phyloP scores from a whole-genome alignment of 2,113 vertebrate genomes.

The Motacilla tschutschensis region DNA sequence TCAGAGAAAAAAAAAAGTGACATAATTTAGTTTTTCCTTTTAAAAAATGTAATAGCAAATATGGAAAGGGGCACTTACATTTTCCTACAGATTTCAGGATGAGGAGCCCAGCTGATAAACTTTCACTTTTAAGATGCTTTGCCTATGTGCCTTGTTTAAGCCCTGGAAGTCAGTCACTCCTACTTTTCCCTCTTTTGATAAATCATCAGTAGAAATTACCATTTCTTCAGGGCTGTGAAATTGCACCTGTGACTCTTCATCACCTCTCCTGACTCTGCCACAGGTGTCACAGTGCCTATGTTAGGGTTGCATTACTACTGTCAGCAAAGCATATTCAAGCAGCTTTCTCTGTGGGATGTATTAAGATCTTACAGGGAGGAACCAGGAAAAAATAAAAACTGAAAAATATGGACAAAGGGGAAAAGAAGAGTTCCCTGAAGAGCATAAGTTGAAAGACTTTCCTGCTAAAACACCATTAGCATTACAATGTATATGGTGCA shows the following conservation, averaged over 20 bases:
- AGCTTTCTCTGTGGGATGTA: not conserved
- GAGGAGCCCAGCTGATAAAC: not conserved
- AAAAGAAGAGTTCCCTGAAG: not conserved
- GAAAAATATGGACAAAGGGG: not conserved
- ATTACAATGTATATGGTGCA: not conserved
- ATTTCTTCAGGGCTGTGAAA: not conserved
- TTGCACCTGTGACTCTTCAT: not conserved
- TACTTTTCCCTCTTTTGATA: not conserved
- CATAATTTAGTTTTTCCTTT: not conserved
- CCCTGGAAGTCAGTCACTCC: not conserved
- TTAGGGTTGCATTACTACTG: not conserved
- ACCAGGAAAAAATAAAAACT: not conserved
- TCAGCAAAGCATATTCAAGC: not conserved
- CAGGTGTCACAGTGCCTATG: not conserved
- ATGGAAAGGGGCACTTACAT: rapidly evolving
- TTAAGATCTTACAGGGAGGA: not conserved
- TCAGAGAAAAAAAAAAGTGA: not conserved
- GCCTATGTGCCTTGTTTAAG: not conserved
- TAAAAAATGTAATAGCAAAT: not conserved
- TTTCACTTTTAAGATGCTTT: not conserved
- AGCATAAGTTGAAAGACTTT: not conserved
- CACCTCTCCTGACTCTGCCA: not conserved
- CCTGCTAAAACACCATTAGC: not conserved
- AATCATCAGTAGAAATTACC: not conserved
- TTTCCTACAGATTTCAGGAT: not conserved